A percentile compares a stretch with the other conserved stretches of the same genome.
Evolutionary conservation across 1,140 invertebrate genomes (phyloP).

Genomic region (Aphaenogaster ashmeadi): DNA sequence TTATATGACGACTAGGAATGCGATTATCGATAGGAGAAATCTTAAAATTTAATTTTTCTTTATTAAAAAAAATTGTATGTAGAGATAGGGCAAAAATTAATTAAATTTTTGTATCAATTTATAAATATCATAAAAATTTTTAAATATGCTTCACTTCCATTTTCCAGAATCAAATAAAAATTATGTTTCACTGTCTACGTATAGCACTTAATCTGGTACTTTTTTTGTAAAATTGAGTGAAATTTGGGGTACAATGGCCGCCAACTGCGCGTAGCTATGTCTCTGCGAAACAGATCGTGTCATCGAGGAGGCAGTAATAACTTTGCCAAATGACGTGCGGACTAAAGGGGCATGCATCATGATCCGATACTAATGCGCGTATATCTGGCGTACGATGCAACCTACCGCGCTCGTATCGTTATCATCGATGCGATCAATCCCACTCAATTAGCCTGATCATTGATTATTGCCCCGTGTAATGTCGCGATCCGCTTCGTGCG

Average conservation of each 20-base stretch:
- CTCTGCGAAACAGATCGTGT: slow-evolving; percentile 68
- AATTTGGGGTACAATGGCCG: background rate
- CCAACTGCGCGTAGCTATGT: background rate
- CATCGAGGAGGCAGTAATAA: slow-evolving; percentile 78
- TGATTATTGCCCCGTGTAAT: slow-evolving; percentile 85
- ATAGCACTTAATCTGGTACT: background rate
- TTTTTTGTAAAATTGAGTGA: background rate
- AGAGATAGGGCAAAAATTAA: background rate
- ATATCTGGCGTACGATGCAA: slow-evolving; percentile 65
- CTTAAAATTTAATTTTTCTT: background rate
- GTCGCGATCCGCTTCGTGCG: slow-evolving; percentile 72
- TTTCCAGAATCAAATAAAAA: background rate
- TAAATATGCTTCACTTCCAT: background rate
- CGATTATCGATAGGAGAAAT: background rate
- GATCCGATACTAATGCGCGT: slow-evolving; percentile 81
- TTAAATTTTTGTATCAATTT: slow-evolving; percentile 21
- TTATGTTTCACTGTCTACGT: background rate
- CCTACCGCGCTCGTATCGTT: slow-evolving; percentile 80
- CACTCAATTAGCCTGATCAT: slow-evolving; percentile 87
- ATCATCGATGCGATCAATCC: slow-evolving; percentile 87
- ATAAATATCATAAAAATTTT: background rate
- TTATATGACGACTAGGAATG: background rate
- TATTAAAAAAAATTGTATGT: background rate
- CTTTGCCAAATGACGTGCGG: slow-evolving; percentile 79
- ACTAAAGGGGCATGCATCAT: slow-evolving; percentile 80